Base-by-base conservation (phyloP, 2,797 vertebrate species). In the Lepilemur septentrionalis region DNA sequence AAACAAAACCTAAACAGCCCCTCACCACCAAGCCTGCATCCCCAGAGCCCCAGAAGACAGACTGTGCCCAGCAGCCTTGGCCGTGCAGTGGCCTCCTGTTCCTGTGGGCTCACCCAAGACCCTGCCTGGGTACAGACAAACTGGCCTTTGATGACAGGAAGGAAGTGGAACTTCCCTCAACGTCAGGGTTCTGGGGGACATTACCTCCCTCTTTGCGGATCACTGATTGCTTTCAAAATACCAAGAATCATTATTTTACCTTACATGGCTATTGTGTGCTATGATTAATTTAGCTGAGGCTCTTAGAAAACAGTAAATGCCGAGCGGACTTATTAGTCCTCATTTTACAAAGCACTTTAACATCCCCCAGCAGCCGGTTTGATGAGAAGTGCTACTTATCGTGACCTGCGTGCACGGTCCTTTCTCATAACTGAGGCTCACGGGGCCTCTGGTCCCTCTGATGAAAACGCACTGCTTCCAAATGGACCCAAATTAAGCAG, bases 101-200 rank as follows among this genome's bases (percentile, higher is more conserved):
- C 92, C 90, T 63, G 92, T 0, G n/a, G 76, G 83, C 91, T 92
- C 83, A 52, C 65, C 83, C 95, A 80, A 70, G 93, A 73, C 89
- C 95, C 90, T 8, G 17, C 94, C 57, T 28, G 15, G 85, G 89
- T 41, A 79, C 81, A 89, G 93, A 94, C 95, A 96, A 93, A 85
- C 94, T 85, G 80, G 91, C 72, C 93, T 96, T 94, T 95, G 91
- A 93, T 92, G 89, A 84, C 92, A 91, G 96, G 96, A 96, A 95
- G 93, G 86, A 85, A 97, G 79, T 82, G 41, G 80, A 89, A 72
- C 32, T 46, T 89, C 95, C 85, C 76, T 73, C 63, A 4, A 48
- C 5, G 48, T 32, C 10, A 28, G 23, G 1, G 35, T 75, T 89
- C 91, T 73, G 55, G 55, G 70, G 85, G 94, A 80, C 46, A 43